A percentile compares a stretch with the other conserved stretches of the same genome.
These are phyloP conservation scores for Neomonachus schauinslandi DNA, from an alignment of 2,113 vertebrate species.

Conservation along the genomic window DNA sequence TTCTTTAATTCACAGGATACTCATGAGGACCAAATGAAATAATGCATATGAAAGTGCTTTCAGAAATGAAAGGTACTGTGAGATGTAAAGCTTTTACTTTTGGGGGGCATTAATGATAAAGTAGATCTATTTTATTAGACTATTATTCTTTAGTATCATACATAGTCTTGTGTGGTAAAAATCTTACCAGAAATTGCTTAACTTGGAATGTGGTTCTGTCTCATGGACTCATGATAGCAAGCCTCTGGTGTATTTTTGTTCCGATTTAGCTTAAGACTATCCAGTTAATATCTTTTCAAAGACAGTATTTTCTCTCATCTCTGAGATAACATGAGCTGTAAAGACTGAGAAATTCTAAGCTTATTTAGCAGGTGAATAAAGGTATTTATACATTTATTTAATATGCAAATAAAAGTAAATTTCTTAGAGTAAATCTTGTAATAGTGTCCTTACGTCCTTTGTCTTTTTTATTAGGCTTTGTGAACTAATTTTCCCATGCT, in stretches of 20 bases:
- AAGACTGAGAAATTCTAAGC: background rate
- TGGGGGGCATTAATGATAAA: background rate
- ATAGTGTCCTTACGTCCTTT: background rate
- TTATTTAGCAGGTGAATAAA: conserved; percentile 8
- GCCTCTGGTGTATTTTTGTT: background rate
- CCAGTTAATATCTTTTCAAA: background rate
- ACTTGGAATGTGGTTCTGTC: background rate
- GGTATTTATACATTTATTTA: background rate
- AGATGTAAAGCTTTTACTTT: background rate
- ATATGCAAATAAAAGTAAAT: background rate
- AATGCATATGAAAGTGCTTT: background rate
- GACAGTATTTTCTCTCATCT: conserved; percentile 11
- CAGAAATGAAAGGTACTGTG: background rate
- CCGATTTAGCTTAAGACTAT: background rate
- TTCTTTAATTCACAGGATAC: background rate
- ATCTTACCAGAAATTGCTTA: background rate
- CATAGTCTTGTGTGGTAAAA: background rate
- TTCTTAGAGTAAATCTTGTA: background rate
- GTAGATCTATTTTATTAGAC: background rate
- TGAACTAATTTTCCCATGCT: background rate
- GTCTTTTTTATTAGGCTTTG: background rate
- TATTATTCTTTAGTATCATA: background rate
- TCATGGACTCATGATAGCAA: background rate
- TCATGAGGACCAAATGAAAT: background rate
- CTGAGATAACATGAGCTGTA: conserved; percentile 1